These are phyloP conservation scores for Eristalinus sepulchralis DNA, from an alignment of 2,888 invertebrate genomes.

Conservation along the genomic window DNA sequence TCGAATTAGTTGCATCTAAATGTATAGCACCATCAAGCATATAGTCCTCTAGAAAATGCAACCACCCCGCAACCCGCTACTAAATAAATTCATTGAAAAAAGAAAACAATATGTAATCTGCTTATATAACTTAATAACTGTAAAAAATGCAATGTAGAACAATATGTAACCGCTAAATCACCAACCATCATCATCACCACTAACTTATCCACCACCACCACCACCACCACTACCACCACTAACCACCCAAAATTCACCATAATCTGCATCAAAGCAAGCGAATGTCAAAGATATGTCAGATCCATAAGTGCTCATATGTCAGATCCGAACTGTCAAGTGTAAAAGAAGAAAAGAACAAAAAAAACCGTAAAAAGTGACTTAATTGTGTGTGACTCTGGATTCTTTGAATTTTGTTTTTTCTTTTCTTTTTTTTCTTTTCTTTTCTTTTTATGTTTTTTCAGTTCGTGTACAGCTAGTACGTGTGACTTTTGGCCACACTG, in stretches of 20 bases:
- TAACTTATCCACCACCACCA: slow-evolving; percentile 58
- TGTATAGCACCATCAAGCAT: slow-evolving; percentile 64
- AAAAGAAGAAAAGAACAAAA: slow-evolving; percentile 13
- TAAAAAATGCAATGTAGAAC: slow-evolving; percentile 47
- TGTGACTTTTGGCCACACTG: slow-evolving; percentile 85
- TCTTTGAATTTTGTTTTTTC: slow-evolving; percentile 41
- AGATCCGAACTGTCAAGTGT: slow-evolving; percentile 23
- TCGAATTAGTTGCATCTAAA: slow-evolving; percentile 65
- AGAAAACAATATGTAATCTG: slow-evolving; percentile 42
- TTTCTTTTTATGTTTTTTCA: slow-evolving; percentile 75
- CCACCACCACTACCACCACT: slow-evolving; percentile 14
- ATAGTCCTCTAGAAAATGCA: slow-evolving; percentile 43
- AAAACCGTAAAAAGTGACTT: slow-evolving; percentile 23
- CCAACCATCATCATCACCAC: slow-evolving; percentile 68
- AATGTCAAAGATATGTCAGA: slow-evolving; percentile 38
- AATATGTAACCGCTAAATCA: slow-evolving; percentile 64
- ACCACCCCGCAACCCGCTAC: slow-evolving; percentile 36
- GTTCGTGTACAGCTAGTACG: slow-evolving; percentile 81
- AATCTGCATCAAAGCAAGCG: slow-evolving; percentile 33
- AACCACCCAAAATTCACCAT: slow-evolving; percentile 54
- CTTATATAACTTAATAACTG: slow-evolving; percentile 47
- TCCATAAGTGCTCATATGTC: slow-evolving; percentile 43
- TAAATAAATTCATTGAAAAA: slow-evolving; percentile 31
- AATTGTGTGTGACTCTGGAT: slow-evolving; percentile 58
- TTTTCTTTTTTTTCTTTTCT: slow-evolving; percentile 56